Conservation (phyloP, 2,113 vertebrate species). For the Vicugna pacos region DNA sequence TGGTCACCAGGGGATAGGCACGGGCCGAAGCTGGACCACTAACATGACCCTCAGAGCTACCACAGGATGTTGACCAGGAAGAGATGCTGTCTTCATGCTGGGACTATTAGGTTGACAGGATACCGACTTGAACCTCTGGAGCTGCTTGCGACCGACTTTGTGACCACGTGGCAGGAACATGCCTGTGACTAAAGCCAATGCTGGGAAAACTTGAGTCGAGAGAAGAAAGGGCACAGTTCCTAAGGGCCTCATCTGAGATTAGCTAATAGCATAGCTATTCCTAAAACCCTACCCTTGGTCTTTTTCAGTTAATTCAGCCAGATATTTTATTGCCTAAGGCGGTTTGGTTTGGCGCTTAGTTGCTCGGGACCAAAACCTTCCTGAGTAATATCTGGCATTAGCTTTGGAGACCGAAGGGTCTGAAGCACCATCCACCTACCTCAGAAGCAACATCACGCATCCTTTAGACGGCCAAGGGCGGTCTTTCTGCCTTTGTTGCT, state of each 20-base stretch:
- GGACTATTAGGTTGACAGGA: neutral
- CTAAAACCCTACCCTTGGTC: neutral
- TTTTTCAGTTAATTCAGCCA: neutral
- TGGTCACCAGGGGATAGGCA: neutral
- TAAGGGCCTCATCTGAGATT: neutral
- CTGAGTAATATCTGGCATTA: neutral
- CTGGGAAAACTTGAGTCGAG: neutral
- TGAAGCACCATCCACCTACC: neutral
- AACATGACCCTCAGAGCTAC: neutral
- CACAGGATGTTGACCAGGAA: neutral
- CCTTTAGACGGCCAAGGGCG: neutral
- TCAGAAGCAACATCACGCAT: neutral
- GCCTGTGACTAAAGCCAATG: neutral
- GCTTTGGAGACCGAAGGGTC: neutral
- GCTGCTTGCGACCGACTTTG: neutral
- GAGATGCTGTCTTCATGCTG: neutral
- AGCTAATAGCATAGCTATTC: neutral
- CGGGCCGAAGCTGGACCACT: neutral
- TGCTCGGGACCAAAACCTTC: neutral
- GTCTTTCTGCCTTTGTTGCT: neutral
- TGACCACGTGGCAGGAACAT: neutral
- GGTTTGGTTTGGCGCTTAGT: neutral
- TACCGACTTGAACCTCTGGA: neutral
- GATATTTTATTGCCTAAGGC: neutral
- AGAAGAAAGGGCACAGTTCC: neutral